A percentile compares a stretch with the other conserved stretches of the same genome.
These are phyloP conservation scores for Lymantria monacha DNA, from an alignment of 2,888 invertebrate species.

Conservation along the genomic window DNA sequence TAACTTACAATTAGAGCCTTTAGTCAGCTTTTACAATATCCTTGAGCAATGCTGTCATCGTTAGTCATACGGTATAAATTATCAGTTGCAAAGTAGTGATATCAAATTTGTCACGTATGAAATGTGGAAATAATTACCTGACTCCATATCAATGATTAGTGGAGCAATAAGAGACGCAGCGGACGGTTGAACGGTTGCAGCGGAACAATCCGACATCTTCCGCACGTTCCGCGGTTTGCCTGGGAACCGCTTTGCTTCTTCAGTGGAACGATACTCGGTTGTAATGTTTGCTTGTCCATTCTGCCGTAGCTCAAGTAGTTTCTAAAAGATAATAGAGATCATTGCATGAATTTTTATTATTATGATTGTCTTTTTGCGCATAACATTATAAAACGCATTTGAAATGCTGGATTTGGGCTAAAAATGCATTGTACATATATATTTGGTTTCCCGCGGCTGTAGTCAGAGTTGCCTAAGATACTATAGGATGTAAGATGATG, in stretches of 20 bases:
- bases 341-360: neutral
- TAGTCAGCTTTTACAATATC: too few relatives aligned
- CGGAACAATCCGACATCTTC: constrained; percentile 44
- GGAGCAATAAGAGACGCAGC: constrained; percentile 15
- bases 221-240: constrained; percentile 52
- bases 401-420: neutral
- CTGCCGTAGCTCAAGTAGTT: constrained; percentile 11
- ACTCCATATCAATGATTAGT: constrained; percentile 13
- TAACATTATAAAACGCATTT: neutral
- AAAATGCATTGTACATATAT: too few relatives aligned
- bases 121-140: too few relatives aligned
- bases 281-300: constrained; percentile 29
- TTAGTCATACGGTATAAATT: too few relatives aligned
- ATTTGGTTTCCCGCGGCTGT: too few relatives aligned
- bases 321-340: neutral
- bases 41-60: too few relatives aligned
- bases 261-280: constrained; percentile 27
- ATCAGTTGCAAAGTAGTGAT: too few relatives aligned
- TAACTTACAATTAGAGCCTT: too few relatives aligned
- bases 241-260: constrained; percentile 47
- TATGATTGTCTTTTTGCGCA: constrained; percentile 3
- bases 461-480: too few relatives aligned
- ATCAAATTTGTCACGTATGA: too few relatives aligned
- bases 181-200: constrained; percentile 31
- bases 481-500: too few relatives aligned